Evolutionary conservation across 2,888 invertebrate species (phyloP), one percentile per base, ranked within the genome.

Genomic region (Protophormia terraenovae): DNA sequence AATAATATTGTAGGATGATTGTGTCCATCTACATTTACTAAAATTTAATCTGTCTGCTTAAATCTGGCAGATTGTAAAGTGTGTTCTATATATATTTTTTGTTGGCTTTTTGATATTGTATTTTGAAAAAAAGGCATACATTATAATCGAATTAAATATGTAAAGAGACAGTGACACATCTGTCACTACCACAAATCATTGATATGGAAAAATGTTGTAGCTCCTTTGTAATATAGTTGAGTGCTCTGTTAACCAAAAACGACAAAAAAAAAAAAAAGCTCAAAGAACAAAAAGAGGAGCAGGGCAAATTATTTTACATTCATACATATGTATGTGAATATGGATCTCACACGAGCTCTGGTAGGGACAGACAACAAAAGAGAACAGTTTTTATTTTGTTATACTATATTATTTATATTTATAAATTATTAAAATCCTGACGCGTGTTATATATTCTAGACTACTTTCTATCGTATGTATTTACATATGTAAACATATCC

Each of bases 141-240:
- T 75, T 67, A 53, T 73, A 69, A 76, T 62, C 69, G 69, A 82
- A 76, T 60, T 73, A 80, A 72, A 66, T 47, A 27, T 35, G 8
- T 41, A 45, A 69, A 71, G 35, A 29, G 16, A 53, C 24, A 47
- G 66, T 80, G 69, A 71, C 76, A 71, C 82, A 81, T 76, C 75
- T 81, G 75, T 75, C 75, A 69, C 27, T 45, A 76, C 45, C 55
- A 73, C 41, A 76, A 76, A 41, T 76, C 50, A 69, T 55, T 76
- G 53, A 76, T 64, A 53, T 82, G 62, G 53, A 82, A 78, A 50
- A 32, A 55, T 19, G 7, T 7, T 50, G n/a, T 47, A 60, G 55
- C 32, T 50, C 19, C 60, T 60, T 78, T 41, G 22, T 29, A 64
- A 66, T 29, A 41, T n/a, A 29, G n/a, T 32, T 45, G 58, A 45